Evolutionary conservation across 2,113 vertebrate species (phyloP).

Genomic region (Castor canadensis): DNA sequence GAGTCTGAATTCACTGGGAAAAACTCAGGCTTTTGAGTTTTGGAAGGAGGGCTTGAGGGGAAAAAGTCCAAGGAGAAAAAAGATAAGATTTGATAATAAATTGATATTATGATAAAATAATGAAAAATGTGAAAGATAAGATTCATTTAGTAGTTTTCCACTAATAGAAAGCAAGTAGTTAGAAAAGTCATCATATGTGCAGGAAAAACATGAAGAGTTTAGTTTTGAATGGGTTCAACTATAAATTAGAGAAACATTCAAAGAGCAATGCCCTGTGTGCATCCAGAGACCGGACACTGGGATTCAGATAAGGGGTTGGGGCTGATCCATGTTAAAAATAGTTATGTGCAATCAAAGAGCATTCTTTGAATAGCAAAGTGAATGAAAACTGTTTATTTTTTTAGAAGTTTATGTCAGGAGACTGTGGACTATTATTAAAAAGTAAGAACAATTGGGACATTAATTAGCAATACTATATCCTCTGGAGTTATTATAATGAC

Average conservation of each 20-base stretch:
- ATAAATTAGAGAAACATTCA: not conserved
- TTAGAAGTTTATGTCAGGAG: not conserved
- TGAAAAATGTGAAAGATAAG: not conserved
- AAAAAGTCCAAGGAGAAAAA: not conserved
- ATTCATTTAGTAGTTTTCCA: not conserved
- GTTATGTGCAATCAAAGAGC: not conserved
- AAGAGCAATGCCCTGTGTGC: not conserved
- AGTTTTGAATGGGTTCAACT: not conserved
- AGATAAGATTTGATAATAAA: not conserved
- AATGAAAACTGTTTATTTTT: not conserved
- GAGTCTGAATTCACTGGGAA: not conserved
- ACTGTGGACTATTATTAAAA: not conserved
- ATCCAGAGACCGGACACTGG: not conserved
- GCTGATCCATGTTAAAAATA: not conserved
- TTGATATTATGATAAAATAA: not conserved
- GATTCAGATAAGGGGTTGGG: not conserved
- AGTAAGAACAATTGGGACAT: not conserved
- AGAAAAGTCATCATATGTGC: not conserved
- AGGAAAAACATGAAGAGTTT: not conserved
- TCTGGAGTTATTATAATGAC: not conserved
- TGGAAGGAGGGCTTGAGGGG: not conserved
- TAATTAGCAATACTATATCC: not conserved
- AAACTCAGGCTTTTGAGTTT: not conserved
- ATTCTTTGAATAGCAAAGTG: not conserved
- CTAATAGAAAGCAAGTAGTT: not conserved